These are phyloP conservation scores for Passerculus sandwichensis DNA, from an alignment of 2,797 vertebrate genomes.

Conservation along the genomic window DNA sequence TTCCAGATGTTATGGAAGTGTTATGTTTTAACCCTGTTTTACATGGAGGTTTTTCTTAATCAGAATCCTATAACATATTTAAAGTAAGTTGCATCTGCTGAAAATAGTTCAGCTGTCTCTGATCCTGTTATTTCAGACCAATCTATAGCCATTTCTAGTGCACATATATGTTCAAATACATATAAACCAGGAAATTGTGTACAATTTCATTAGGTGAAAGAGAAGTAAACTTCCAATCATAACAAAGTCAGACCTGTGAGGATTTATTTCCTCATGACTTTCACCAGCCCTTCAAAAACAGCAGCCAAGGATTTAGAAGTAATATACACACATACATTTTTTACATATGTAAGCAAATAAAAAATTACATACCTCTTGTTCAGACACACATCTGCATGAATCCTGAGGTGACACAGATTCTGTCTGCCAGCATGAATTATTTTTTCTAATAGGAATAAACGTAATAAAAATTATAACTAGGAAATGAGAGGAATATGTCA, in stretches of 20 bases:
- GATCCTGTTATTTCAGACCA: not conserved
- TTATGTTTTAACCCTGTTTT: not conserved
- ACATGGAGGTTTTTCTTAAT: not conserved
- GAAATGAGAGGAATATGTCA: not conserved
- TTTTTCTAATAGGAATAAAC: slow-evolving; percentile 44
- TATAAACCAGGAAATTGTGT: not conserved
- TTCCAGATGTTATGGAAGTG: not conserved
- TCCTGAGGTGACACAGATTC: not conserved
- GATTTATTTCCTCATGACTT: not conserved
- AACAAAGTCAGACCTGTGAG: not conserved
- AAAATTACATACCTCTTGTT: not conserved
- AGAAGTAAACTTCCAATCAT: not conserved
- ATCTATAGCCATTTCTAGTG: not conserved
- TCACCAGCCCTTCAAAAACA: not conserved
- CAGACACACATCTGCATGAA: slow-evolving; percentile 64
- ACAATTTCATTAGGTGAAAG: not conserved
- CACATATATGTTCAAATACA: too few relatives aligned
- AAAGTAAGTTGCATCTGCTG: not conserved
- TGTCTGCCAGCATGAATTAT: slow-evolving; percentile 62
- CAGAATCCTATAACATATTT: not conserved
- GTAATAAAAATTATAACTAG: not conserved
- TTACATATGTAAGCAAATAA: not conserved
- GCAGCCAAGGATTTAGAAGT: not conserved
- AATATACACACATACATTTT: not conserved
- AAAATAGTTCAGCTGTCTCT: not conserved